phyloP scores from a whole-genome alignment of 2,797 vertebrate genomes.

The Octomys mimax region DNA sequence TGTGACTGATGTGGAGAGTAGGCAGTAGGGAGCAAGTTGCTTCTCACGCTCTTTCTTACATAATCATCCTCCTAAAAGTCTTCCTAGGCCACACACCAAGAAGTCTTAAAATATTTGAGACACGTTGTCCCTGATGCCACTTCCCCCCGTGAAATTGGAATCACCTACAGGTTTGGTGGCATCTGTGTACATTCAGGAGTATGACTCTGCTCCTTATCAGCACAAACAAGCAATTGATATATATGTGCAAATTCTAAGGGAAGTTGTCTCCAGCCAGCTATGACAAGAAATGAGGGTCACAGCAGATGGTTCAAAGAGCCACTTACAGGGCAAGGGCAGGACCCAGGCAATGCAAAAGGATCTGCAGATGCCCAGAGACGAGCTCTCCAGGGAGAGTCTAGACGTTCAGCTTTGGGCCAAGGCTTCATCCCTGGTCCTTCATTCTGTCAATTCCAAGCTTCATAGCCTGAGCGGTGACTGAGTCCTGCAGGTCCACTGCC shows the following conservation, averaged over 20 bases:
- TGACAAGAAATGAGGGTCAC: neutral
- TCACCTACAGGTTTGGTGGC: too few relatives aligned
- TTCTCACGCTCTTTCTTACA: neutral
- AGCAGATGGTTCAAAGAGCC: neutral
- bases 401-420: neutral
- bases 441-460: neutral
- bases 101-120: neutral
- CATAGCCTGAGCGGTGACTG: neutral
- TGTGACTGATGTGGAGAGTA: neutral
- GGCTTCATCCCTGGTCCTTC: neutral
- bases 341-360: neutral
- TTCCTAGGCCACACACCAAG: neutral
- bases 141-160: neutral
- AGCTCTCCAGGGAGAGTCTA: neutral
- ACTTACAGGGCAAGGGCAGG: neutral
- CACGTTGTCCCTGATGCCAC: neutral
- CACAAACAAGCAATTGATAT: neutral
- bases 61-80: neutral
- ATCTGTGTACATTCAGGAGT: neutral
- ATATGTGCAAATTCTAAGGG: neutral
- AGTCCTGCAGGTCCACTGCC: neutral
- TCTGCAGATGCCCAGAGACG: too few relatives aligned
- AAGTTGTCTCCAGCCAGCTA: neutral
- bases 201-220: neutral
- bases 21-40: accelerated